Conservation (phyloP, 2,797 vertebrate species). For the Xenopus petersii region DNA sequence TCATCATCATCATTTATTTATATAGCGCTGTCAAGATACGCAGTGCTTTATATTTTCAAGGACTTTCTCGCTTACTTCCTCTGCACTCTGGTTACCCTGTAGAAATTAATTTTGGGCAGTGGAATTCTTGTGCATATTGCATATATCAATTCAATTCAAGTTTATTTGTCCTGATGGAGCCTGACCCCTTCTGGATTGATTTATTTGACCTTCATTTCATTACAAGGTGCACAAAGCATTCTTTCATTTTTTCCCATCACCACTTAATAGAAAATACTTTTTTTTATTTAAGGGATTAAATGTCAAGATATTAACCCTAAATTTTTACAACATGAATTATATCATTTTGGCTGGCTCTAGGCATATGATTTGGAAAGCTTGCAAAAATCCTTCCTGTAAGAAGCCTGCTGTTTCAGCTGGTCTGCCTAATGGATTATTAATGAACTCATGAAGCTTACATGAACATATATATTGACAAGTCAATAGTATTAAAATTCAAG, state of each 20-base stretch:
- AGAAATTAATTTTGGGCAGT: too few species aligned
- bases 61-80: too few species aligned
- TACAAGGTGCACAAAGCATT: not conserved
- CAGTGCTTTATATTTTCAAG: too few species aligned
- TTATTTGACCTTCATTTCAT: too few species aligned
- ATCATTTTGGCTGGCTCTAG: constrained; percentile 43
- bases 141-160: too few species aligned
- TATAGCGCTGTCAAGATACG: too few species aligned
- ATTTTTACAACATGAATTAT: constrained; percentile 31
- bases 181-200: too few species aligned
- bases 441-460: constrained; percentile 48
- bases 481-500: constrained; percentile 53
- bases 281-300: constrained; percentile 32
- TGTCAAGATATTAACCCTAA: constrained; percentile 49
- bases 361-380: constrained; percentile 40
- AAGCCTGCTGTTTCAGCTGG: constrained; percentile 48
- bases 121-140: too few species aligned
- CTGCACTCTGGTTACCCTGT: too few species aligned
- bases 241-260: not conserved
- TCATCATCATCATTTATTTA: too few species aligned
- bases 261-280: constrained; percentile 16
- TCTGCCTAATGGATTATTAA: constrained; percentile 59
- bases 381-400: not conserved
- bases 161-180: too few species aligned
- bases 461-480: constrained; percentile 54